phyloP scores from a whole-genome alignment of 2,888 invertebrate species.

The Brassicogethes aeneus region DNA sequence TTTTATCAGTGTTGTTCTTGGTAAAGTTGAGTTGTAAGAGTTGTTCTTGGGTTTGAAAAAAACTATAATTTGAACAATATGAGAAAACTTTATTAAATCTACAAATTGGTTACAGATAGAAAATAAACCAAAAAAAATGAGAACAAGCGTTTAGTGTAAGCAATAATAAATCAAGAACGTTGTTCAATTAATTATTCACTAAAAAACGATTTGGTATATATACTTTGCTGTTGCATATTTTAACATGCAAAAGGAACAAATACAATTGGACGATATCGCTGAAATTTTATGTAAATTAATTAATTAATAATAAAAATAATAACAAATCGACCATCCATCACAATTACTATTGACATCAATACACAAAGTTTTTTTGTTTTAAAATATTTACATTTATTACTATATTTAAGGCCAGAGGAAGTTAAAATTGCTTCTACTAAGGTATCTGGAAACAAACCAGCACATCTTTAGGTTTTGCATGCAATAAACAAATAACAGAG shows the following conservation, averaged over 20 bases:
- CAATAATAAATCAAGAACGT: conserved; percentile 12
- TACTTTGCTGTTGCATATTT: conserved; percentile 8
- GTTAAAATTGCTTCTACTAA: conserved; percentile 22
- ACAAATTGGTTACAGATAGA: conserved; percentile 22
- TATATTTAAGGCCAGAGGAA: conserved; percentile 22
- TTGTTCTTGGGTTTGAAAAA: too few relatives aligned
- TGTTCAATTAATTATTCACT: conserved; percentile 17
- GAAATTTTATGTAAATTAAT: not conserved
- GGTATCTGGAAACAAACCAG: conserved; percentile 3
- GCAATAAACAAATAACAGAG: not conserved
- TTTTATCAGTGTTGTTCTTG: too few relatives aligned
- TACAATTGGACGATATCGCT: conserved; percentile 1
- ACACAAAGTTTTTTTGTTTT: not conserved
- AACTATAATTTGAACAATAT: conserved; percentile 17
- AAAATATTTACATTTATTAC: conserved; percentile 15
- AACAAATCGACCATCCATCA: not conserved
- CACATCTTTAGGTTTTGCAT: not conserved
- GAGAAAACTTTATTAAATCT: conserved; percentile 29
- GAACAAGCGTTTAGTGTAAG: conserved; percentile 18
- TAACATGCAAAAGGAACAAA: conserved; percentile 10
- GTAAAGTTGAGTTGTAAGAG: too few relatives aligned
- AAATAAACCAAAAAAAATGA: conserved; percentile 18
- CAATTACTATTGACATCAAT: not conserved
- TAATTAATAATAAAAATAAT: too few relatives aligned
- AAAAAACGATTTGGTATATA: conserved; percentile 18